A percentile compares a stretch with the other conserved stretches of the same genome.
These are phyloP conservation scores for Solen grandis DNA, from an alignment of 1,140 invertebrate genomes.

Conservation along the genomic window DNA sequence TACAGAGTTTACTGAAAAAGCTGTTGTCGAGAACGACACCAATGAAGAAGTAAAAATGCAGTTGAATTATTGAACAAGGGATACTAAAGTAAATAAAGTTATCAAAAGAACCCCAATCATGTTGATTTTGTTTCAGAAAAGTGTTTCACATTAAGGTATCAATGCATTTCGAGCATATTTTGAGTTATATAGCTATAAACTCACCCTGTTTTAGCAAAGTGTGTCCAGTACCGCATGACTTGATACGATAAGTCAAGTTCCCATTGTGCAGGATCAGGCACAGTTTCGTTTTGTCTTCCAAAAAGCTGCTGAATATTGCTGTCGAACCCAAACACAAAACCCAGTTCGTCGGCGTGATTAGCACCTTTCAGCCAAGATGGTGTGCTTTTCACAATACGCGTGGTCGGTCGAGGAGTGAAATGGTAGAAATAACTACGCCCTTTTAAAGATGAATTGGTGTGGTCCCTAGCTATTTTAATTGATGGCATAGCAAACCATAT, in stretches of 20 bases:
- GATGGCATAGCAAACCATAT: slow-evolving; percentile 16
- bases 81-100: too few relatives aligned
- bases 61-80: too few relatives aligned
- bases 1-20: too few relatives aligned
- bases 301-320: slow-evolving; percentile 1
- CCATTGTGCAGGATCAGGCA: not conserved
- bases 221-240: slow-evolving; percentile 13
- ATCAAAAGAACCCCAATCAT: too few relatives aligned
- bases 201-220: slow-evolving; percentile 32
- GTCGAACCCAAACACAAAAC: slow-evolving; percentile 21
- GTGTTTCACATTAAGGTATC: too few relatives aligned
- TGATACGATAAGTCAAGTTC: not conserved
- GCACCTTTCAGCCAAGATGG: slow-evolving; percentile 1
- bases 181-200: too few relatives aligned
- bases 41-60: too few relatives aligned
- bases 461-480: not conserved
- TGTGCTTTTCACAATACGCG: not conserved
- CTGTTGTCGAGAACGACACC: too few relatives aligned
- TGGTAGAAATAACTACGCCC: slow-evolving; percentile 7
- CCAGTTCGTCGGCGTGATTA: slow-evolving; percentile 26
- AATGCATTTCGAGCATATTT: too few relatives aligned
- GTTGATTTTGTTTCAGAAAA: too few relatives aligned
- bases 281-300: not conserved
- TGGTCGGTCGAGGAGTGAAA: not conserved
- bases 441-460: not conserved